Conservation (phyloP, 1,140 invertebrate genomes). For the Penaeus japonicus region DNA sequence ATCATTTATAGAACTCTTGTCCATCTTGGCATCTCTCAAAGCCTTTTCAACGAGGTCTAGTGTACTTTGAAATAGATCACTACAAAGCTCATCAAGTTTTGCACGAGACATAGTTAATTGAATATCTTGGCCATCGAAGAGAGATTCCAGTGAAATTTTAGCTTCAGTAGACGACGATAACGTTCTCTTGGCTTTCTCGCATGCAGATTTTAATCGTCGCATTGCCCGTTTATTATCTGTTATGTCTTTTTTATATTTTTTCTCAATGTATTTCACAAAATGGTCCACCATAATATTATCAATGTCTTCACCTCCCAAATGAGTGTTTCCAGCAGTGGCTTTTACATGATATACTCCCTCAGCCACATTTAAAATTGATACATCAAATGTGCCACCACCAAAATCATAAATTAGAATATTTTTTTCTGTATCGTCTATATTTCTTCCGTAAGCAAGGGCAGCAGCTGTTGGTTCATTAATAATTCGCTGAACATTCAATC, state of each 20-base stretch:
- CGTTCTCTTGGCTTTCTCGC: constrained; percentile 71
- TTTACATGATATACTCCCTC: constrained; percentile 79
- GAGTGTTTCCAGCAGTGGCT: constrained; percentile 71
- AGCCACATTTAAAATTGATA: constrained; percentile 85
- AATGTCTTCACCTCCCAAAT: constrained; percentile 59
- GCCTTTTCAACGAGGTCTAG: constrained; percentile 74
- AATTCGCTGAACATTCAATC: constrained; percentile 74
- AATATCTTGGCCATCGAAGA: constrained; percentile 74
- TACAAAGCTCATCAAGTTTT: constrained; percentile 66
- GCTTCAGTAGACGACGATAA: constrained; percentile 63
- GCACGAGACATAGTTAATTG: constrained; percentile 65
- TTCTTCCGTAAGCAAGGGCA: constrained; percentile 82
- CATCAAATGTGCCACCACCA: constrained; percentile 75
- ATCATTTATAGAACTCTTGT: too few relatives aligned
- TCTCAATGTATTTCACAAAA: constrained; percentile 60
- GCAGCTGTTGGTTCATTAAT: constrained; percentile 83
- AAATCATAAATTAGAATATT: constrained; percentile 67
- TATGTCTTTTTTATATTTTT: constrained; percentile 60
- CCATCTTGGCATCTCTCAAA: constrained; percentile 67
- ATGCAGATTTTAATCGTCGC: constrained; percentile 71
- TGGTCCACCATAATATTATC: constrained; percentile 62
- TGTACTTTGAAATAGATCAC: constrained; percentile 65
- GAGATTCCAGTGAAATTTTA: constrained; percentile 76
- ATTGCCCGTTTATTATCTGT: constrained; percentile 64
- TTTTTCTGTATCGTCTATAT: constrained; percentile 64